Evolutionary conservation across 2,113 vertebrate species (phyloP), one percentile per base, ranked within the genome.

Genomic region (Phalacrocorax aristotelis): DNA sequence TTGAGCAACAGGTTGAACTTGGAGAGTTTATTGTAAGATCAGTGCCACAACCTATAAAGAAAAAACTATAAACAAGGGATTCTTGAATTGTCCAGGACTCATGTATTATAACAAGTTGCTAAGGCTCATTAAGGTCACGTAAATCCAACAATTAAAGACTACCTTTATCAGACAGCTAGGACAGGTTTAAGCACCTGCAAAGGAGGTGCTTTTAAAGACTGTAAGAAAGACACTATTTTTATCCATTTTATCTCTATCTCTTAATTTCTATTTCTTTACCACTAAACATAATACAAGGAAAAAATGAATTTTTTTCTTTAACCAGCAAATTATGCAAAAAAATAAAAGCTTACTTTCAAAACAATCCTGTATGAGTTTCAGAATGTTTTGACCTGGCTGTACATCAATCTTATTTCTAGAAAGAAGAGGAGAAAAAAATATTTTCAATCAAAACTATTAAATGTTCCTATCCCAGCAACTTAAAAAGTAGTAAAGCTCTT

Each of bases 281-380:
- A 61, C 23, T 52, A 48, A 71, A 49, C 44, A 42, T 15, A 78
- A 68, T 12, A 84, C 10, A 52, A 58, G 12, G 21, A 87, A 83
- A 0, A 86, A 82, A 60, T 13, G 0, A 11, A 0, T 34, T 32
- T 32, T 62, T 84, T 70, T 36, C 29, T 83, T 90, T 84, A 69
- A 78, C 11, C n/a, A 68, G 32, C 6, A 89, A 66, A 89, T 87
- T 70, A 97, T 87, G 20, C 38, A 65, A 92, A 79, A 44, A 96
- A 54, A 88, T 22, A 30, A 71, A 95, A 60, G 6, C 98, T 98
- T 98, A 98, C 98, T 92, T 96, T 98, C 97, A 65, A 98, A 98
- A 89, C 97, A 97, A 26, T 97, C 95, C 81, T 97, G 48, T 88
- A 98, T 90, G 44, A 97, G 14, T 97, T 97, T 82, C 97, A 98